These are phyloP conservation scores for Pleuronectes platessa DNA, from an alignment of 2,113 vertebrate genomes.

Conservation along the genomic window DNA sequence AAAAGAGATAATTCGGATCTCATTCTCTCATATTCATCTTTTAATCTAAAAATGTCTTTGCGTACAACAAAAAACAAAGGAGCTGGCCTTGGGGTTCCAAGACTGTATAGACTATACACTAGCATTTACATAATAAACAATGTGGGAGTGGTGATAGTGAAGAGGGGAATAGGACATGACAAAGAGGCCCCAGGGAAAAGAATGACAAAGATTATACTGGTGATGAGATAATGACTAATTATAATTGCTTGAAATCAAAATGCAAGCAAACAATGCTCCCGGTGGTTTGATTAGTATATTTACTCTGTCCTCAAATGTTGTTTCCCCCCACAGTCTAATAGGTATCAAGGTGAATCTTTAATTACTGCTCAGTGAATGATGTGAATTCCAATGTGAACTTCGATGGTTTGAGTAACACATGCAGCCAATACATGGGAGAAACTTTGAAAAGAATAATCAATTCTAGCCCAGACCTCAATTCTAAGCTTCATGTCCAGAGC, in stretches of 20 bases:
- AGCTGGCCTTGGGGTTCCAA: background rate
- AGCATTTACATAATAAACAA: background rate
- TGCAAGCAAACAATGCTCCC: constrained; percentile 1
- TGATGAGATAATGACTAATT: constrained; percentile 18
- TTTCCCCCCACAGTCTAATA: constrained; percentile 5
- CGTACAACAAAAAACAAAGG: no score
- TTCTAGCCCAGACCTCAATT: background rate
- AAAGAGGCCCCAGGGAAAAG: background rate
- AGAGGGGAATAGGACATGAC: background rate
- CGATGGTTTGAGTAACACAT: constrained; percentile 10
- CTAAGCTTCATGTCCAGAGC: background rate
- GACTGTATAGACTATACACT: background rate
- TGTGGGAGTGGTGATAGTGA: background rate
- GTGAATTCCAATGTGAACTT: constrained; percentile 21
- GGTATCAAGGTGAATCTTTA: constrained; percentile 28
- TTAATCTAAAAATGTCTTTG: background rate
- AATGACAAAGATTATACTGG: background rate
- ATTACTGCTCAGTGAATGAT: background rate
- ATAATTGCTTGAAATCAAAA: constrained; percentile 29
- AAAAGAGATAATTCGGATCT: background rate
- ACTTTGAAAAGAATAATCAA: background rate
- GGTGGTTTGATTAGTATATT: constrained; percentile 6
- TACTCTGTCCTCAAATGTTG: background rate
- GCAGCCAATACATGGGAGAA: background rate
- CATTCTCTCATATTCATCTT: background rate